These are phyloP conservation scores for Morpho achilles DNA, from an alignment of 2,888 invertebrate genomes.

Conservation along the genomic window DNA sequence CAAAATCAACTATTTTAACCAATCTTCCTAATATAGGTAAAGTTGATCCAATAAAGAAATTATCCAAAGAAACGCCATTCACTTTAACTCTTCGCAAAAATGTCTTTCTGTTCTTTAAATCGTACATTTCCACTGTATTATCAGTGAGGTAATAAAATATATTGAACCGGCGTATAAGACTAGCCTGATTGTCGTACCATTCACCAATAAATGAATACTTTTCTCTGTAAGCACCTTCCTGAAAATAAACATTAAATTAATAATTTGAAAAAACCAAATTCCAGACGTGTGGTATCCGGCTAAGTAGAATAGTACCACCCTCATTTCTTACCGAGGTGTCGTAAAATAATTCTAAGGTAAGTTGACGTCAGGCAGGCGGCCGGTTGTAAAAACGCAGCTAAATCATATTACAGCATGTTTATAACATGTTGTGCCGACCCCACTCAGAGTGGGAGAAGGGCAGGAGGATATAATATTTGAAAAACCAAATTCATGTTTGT, in stretches of 20 bases:
- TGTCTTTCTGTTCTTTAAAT: conserved; percentile 80
- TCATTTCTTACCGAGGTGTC: too few species aligned
- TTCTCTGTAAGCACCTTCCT: conserved; percentile 74
- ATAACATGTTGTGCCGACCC: too few species aligned
- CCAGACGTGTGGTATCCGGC: too few species aligned
- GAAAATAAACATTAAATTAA: conserved; percentile 24
- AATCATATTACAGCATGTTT: too few species aligned
- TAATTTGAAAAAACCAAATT: too few species aligned
- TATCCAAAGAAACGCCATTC: conserved; percentile 81
- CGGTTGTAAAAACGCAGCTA: too few species aligned
- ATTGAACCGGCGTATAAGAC: conserved; percentile 85
- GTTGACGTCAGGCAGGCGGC: too few species aligned
- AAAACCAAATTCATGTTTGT: too few species aligned
- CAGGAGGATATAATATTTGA: too few species aligned
- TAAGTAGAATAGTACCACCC: too few species aligned
- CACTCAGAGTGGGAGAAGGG: too few species aligned
- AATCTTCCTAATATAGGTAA: conserved; percentile 86
- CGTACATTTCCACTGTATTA: conserved; percentile 89
- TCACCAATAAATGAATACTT: conserved; percentile 85
- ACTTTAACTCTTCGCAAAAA: conserved; percentile 85
- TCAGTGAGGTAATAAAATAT: conserved; percentile 88
- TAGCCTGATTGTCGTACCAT: conserved; percentile 92
- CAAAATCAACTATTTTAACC: conserved; percentile 86
- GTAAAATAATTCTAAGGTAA: too few species aligned
- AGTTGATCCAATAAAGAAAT: conserved; percentile 86